Evolutionary conservation across 2,888 invertebrate genomes (phyloP).

Genomic region (Aradus depressus): DNA sequence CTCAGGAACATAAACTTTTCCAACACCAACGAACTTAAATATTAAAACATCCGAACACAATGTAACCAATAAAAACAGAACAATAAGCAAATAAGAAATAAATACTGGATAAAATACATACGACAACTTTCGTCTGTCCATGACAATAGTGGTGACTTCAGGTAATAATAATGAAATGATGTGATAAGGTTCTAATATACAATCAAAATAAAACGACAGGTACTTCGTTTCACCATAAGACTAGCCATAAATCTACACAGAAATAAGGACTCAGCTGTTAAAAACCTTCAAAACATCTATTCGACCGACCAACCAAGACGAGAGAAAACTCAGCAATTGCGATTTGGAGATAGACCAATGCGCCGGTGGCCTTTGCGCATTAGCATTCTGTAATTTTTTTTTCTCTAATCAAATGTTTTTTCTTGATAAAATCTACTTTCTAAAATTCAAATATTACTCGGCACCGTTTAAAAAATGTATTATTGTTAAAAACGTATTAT

Average conservation of each 20-base stretch:
- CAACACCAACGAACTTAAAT: no score
- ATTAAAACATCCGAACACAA: no score
- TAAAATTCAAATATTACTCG: not conserved
- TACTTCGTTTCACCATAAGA: constrained; percentile 11
- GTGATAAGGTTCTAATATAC: constrained; percentile 4
- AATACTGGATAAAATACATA: constrained; percentile 36
- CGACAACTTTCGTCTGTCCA: constrained; percentile 39
- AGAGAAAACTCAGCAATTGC: constrained; percentile 9
- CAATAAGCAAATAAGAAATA: no score
- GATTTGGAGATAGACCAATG: constrained; percentile 8
- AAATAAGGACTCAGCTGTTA: constrained; percentile 5
- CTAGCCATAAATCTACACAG: constrained; percentile 1
- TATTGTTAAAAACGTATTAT: not conserved
- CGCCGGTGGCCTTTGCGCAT: constrained; percentile 7
- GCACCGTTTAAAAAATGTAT: not conserved
- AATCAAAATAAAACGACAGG: not conserved
- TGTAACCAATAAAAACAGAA: no score
- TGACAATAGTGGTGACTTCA: constrained; percentile 24
- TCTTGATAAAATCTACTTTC: not conserved
- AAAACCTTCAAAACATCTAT: not conserved
- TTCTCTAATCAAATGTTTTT: not conserved
- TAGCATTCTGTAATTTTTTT: not conserved
- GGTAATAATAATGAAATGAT: no score
- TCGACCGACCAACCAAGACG: constrained; percentile 4
- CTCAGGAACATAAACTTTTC: no score